Conservation (phyloP, 2,113 vertebrate species). For the Prinia subflava region DNA sequence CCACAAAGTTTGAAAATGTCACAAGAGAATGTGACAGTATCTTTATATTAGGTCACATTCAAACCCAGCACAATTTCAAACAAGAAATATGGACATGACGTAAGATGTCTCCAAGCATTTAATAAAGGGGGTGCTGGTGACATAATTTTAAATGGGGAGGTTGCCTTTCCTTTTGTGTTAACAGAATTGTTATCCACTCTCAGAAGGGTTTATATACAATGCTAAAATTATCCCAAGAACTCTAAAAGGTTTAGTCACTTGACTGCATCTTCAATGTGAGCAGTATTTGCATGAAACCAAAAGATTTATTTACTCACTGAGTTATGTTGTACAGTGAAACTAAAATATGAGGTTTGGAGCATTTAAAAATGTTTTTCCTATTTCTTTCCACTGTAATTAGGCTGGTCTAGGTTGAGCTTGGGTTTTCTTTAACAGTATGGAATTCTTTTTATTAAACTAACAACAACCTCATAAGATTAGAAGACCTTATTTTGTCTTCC, state of each 20-base stretch:
- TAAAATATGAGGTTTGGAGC: background rate
- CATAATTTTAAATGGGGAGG: background rate
- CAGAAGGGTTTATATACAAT: background rate
- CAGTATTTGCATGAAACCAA: constrained; percentile 16
- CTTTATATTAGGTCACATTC: background rate
- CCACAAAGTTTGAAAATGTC: background rate
- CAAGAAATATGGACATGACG: background rate
- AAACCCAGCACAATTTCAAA: background rate
- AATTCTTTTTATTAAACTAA: background rate
- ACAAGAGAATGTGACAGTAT: background rate
- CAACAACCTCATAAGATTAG: background rate
- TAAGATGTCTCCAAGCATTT: background rate
- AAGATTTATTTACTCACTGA: constrained; percentile 3
- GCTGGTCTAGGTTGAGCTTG: background rate
- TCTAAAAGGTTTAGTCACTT: constrained; percentile 1
- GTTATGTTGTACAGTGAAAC: background rate
- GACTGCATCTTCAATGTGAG: constrained; percentile 2
- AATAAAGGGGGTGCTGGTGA: background rate
- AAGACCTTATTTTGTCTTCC: background rate
- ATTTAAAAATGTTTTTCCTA: constrained; percentile 16
- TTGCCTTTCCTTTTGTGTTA: background rate
- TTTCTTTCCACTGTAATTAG: background rate
- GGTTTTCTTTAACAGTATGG: background rate
- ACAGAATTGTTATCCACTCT: background rate
- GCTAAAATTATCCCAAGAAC: background rate